Percentiles rank a stretch among this genome's conserved stretches.
Conservation (phyloP, 1,140 invertebrate species). For the Drosophila baimaii region DNA sequence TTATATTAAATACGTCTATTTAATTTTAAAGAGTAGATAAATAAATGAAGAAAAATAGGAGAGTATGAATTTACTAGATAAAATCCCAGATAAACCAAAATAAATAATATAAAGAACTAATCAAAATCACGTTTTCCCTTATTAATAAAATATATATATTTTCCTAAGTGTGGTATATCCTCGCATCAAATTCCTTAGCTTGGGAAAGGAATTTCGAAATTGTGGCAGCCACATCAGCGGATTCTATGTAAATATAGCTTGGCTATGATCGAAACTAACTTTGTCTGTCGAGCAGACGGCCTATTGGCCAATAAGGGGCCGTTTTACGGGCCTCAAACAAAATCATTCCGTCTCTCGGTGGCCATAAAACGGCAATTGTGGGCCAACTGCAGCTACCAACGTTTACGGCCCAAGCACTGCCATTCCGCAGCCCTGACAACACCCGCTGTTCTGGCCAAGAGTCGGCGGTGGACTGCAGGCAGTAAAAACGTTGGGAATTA, state of each 20-base stretch:
- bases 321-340: conserved; percentile 53
- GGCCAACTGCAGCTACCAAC: conserved; percentile 39
- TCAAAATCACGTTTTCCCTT: not conserved
- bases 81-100: not conserved
- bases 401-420: conserved; percentile 21
- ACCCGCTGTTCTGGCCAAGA: conserved; percentile 60
- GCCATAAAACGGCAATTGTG: conserved; percentile 54
- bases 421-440: conserved; percentile 60
- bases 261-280: conserved; percentile 47
- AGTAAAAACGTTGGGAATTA: conserved; percentile 76
- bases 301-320: conserved; percentile 7
- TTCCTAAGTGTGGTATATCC: conserved; percentile 22
- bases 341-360: conserved; percentile 45
- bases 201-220: conserved; percentile 64
- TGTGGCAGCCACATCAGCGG: conserved; percentile 27
- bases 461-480: conserved; percentile 6
- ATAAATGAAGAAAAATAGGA: not conserved
- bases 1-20: not conserved
- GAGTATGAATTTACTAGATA: too few species aligned
- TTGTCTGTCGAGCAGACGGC: not conserved
- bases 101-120: not conserved
- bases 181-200: conserved; percentile 44
- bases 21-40: not conserved
- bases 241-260: conserved; percentile 70
- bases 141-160: not conserved